Percentiles rank a stretch among this genome's conserved stretches.
These are phyloP conservation scores for Drosophila setifemur DNA, from an alignment of 1,140 invertebrate species.

Conservation along the genomic window DNA sequence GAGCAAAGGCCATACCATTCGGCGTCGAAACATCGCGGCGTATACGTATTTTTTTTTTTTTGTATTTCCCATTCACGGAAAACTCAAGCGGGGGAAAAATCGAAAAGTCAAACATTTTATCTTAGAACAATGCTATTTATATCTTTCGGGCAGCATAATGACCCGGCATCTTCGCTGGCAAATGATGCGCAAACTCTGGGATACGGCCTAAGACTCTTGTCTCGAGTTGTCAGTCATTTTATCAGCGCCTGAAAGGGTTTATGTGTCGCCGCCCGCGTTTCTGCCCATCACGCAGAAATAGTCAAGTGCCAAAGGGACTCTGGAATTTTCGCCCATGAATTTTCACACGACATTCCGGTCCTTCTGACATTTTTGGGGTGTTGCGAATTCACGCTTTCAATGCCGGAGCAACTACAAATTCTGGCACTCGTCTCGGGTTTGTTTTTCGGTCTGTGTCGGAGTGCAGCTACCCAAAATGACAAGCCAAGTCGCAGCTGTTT, in stretches of 20 bases:
- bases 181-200: constrained; percentile 61
- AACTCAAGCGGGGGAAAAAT: constrained; percentile 8
- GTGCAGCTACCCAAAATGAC: constrained; percentile 1
- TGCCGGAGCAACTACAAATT: constrained; percentile 5
- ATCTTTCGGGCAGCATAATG: constrained; percentile 62
- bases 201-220: constrained; percentile 5
- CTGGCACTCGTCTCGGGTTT: background rate
- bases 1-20: constrained; percentile 28
- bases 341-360: constrained; percentile 25
- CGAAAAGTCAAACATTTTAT: constrained; percentile 40
- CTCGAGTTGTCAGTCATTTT: constrained; percentile 70
- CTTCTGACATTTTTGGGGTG: constrained; percentile 16
- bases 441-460: background rate
- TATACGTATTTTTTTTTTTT: constrained; percentile 56
- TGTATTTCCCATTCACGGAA: constrained; percentile 4
- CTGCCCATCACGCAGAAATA: constrained; percentile 33
- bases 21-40: constrained; percentile 37
- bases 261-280: constrained; percentile 52
- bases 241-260: constrained; percentile 63
- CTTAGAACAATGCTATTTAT: constrained; percentile 62
- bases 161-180: constrained; percentile 60
- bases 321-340: constrained; percentile 34
- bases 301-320: constrained; percentile 12
- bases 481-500: constrained; percentile 9
- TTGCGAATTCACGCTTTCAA: constrained; percentile 22